Evolutionary conservation across 2,888 invertebrate species (phyloP).

Genomic region (Mythimna vitellina): DNA sequence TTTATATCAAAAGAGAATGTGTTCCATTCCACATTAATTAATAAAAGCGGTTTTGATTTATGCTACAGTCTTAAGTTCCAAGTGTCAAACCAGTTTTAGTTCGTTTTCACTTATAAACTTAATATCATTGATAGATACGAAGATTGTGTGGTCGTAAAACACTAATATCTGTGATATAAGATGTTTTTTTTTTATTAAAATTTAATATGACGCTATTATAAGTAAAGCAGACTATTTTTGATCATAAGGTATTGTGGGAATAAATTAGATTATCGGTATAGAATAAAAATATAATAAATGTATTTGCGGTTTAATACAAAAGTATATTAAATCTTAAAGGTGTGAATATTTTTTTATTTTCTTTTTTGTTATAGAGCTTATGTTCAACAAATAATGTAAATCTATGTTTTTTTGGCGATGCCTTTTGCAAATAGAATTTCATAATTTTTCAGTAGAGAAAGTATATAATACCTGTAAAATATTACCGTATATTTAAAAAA

Average conservation of each 20-base stretch:
- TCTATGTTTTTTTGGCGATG: no score
- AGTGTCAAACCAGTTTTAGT: slow-evolving; percentile 47
- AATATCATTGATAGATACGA: slow-evolving; percentile 47
- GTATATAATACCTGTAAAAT: no score
- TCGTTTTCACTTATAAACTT: slow-evolving; percentile 64
- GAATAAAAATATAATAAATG: slow-evolving; percentile 11
- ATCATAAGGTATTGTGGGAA: slow-evolving; percentile 31
- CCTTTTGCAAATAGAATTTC: no score
- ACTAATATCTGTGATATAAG: slow-evolving; percentile 33
- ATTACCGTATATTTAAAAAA: no score
- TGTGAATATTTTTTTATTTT: not conserved
- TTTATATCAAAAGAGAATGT: slow-evolving; percentile 52
- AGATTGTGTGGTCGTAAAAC: slow-evolving; percentile 60
- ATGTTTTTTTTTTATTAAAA: slow-evolving; percentile 35
- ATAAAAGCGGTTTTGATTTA: slow-evolving; percentile 59
- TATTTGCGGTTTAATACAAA: slow-evolving; percentile 10
- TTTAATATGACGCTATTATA: slow-evolving; percentile 43
- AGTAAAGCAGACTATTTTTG: slow-evolving; percentile 40
- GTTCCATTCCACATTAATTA: slow-evolving; percentile 50
- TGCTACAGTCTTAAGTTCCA: slow-evolving; percentile 15
- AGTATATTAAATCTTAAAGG: not conserved
- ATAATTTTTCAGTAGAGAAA: no score
- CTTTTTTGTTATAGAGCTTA: not conserved
- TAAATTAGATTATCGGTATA: slow-evolving; percentile 27
- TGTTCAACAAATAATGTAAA: no score